Conservation (phyloP, 2,888 invertebrate genomes). For the Microctonus hyperodae region DNA sequence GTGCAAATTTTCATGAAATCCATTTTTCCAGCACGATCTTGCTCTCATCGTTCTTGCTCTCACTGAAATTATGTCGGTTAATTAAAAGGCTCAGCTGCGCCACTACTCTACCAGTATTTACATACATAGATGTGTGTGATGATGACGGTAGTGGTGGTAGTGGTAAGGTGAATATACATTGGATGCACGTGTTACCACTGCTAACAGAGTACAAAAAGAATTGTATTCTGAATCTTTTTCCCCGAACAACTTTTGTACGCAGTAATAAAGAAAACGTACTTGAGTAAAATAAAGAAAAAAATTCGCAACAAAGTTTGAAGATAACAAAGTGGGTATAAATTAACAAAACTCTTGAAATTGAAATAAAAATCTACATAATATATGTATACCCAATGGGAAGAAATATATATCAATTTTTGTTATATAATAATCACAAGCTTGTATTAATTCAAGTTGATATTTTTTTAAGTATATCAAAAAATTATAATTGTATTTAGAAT, state of each 20-base stretch:
- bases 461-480: too few relatives aligned
- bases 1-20: conserved; percentile 30
- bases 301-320: not conserved
- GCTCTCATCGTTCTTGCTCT: conserved; percentile 16
- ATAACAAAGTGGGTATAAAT: not conserved
- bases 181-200: conserved; percentile 34
- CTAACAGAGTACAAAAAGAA: not conserved
- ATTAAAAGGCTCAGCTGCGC: conserved; percentile 37
- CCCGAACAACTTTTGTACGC: conserved; percentile 31
- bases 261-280: conserved; percentile 23
- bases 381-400: too few relatives aligned
- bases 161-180: conserved; percentile 34
- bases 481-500: too few relatives aligned
- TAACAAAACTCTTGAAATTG: not conserved
- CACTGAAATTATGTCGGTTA: conserved; percentile 39
- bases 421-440: too few relatives aligned
- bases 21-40: conserved; percentile 9
- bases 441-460: too few relatives aligned
- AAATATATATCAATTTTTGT: too few relatives aligned
- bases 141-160: conserved; percentile 4
- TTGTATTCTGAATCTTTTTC: not conserved
- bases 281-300: conserved; percentile 19
- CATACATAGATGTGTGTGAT: not conserved
- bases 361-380: not conserved
- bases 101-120: too few relatives aligned